Base-by-base conservation (phyloP, 1,140 invertebrate genomes). In the Caenorhabditis brenneri region DNA sequence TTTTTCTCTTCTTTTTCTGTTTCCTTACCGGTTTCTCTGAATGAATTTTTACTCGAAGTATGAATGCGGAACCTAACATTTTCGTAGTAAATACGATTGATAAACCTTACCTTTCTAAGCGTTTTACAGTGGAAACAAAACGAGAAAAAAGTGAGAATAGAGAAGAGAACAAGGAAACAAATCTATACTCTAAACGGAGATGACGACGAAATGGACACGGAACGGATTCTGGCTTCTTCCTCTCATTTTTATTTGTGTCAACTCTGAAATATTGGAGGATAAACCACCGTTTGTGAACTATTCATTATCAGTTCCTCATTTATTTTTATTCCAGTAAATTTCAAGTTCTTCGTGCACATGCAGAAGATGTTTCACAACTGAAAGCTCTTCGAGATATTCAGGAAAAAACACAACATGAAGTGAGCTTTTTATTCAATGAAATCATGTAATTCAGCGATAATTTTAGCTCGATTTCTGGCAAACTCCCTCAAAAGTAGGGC, bases 391-490 rank as follows among this genome's bases (percentile, higher is more conserved):
- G 65, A 22, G 36, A 74, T 27, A 74, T 74, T 24, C 65, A 74
- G 10, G 2, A 74, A 2, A 39, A 42, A 42, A 74, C 65, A 24
- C 12, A 74, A 31, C 15, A 74, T 46, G 65, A 74, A 19, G 65
- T 74, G 36, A 74, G 33, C 19, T 7, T n/a, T 36, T 36, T 27
- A 12, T 74, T 46, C 53, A n/a, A n/a, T 27, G 10, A 22, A 55
- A 1, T 55, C 24, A n/a, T n/a, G n/a, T n/a, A n/a, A n/a, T 27
- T 55, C 7, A 10, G 4, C 53, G 27, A 2, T 6, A 42, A 12
- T 79, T 79, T 39, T 27, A 91, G 88, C 60, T 91, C 15, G 89
- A 93, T 88, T 93, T 93, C 85, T 93, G 93, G 93, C 92, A 91
- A 16, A 88, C 88, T 16, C 92, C 93, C 0, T 88, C 88, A 10